Evolutionary conservation across 2,888 invertebrate species (phyloP).

Genomic region (Sialis fuliginosa): DNA sequence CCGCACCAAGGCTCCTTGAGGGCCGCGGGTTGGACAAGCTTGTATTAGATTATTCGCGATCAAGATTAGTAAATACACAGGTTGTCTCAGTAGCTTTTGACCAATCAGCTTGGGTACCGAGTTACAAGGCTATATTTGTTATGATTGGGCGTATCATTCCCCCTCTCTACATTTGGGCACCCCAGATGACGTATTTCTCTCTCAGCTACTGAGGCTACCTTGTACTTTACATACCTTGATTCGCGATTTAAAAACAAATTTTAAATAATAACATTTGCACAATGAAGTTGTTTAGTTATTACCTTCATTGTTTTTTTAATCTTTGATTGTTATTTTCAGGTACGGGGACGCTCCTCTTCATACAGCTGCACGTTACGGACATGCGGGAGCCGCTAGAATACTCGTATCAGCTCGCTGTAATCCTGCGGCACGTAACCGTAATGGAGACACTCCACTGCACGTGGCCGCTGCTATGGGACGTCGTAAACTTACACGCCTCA

Average conservation of each 20-base stretch:
- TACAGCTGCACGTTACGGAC: constrained; percentile 88
- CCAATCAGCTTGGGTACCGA: too few relatives aligned
- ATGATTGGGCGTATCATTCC: too few relatives aligned
- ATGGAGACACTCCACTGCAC: constrained; percentile 87
- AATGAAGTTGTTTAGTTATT: background rate
- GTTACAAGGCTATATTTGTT: too few relatives aligned
- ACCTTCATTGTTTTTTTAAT: background rate
- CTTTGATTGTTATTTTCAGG: constrained; percentile 19
- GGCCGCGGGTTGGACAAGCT: too few relatives aligned
- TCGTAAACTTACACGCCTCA: constrained; percentile 74
- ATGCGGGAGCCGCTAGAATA: constrained; percentile 88
- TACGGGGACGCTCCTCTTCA: constrained; percentile 91
- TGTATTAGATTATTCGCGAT: too few relatives aligned
- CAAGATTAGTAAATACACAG: too few relatives aligned
- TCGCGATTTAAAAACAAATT: background rate
- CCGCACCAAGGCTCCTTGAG: too few relatives aligned
- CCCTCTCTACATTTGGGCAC: too few relatives aligned
- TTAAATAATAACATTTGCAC: background rate
- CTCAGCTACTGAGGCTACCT: too few relatives aligned
- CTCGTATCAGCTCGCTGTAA: constrained; percentile 78
- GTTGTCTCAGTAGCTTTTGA: too few relatives aligned
- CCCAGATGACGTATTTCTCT: too few relatives aligned
- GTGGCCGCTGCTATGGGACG: constrained; percentile 89
- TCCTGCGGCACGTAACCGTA: constrained; percentile 83
- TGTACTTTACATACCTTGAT: too few relatives aligned